Evolutionary conservation across 2,797 vertebrate genomes (phyloP).

Genomic region (Ptychobarbus kaznakovi): DNA sequence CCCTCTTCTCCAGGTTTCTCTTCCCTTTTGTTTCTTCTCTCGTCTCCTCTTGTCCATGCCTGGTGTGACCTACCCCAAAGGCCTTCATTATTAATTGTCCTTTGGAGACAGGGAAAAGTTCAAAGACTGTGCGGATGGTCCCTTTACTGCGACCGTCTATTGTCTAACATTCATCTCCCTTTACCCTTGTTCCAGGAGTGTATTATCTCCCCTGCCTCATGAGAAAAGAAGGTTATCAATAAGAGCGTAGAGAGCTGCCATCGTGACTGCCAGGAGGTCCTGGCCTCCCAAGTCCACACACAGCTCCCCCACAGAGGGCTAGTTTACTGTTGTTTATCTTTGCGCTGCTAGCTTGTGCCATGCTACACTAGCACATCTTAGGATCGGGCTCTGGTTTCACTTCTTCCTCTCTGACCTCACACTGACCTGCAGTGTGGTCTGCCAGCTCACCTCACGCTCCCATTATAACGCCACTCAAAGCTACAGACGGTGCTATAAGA

Average conservation of each 20-base stretch:
- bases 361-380: conserved; percentile 47
- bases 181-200: conserved; percentile 77
- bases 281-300: conserved; percentile 51
- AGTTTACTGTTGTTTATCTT: conserved; percentile 60
- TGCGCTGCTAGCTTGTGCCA: conserved; percentile 33
- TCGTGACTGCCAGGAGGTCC: conserved; percentile 57
- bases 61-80: conserved; percentile 84
- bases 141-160: conserved; percentile 78
- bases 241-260: conserved; percentile 56
- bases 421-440: conserved; percentile 45
- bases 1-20: conserved; percentile 50
- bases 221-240: conserved; percentile 68
- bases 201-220: conserved; percentile 57
- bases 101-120: conserved; percentile 64
- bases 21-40: conserved; percentile 68
- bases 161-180: conserved; percentile 84
- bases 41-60: conserved; percentile 61
- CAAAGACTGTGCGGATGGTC: conserved; percentile 71
- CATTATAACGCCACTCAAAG: conserved; percentile 30
- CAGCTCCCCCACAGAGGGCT: conserved; percentile 54
- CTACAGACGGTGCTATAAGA: background rate
- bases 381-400: conserved; percentile 39
- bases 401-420: conserved; percentile 50
- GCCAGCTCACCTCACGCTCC: conserved; percentile 36
- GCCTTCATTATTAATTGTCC: conserved; percentile 88